Conservation (phyloP, 2,113 vertebrate genomes). For the Pomatostomus ruficeps region DNA sequence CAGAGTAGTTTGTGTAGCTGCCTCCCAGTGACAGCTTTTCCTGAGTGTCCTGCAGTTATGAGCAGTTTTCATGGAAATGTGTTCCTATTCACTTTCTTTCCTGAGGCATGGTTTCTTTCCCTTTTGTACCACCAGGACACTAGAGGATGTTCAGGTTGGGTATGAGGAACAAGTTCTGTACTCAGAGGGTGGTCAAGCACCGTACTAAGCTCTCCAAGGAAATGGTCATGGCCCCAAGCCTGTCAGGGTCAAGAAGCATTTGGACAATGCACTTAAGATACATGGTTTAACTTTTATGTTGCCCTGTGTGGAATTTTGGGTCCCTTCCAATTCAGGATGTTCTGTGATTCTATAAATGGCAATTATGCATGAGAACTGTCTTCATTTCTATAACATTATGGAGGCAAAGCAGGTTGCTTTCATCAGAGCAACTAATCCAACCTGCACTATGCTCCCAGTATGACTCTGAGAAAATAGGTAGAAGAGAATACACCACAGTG, state of each 20-base stretch:
- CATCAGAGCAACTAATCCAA: background rate
- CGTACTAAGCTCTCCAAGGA: background rate
- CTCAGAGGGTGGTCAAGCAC: background rate
- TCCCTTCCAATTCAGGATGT: background rate
- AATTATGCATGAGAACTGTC: accelerated
- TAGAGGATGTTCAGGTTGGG: background rate
- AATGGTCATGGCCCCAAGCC: background rate
- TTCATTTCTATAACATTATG: background rate
- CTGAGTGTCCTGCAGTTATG: background rate
- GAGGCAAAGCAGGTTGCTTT: background rate
- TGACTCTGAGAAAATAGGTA: background rate
- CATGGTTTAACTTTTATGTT: background rate
- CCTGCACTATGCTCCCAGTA: background rate
- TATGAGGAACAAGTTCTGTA: background rate
- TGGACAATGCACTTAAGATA: background rate
- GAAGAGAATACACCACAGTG: background rate
- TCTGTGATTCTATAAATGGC: background rate
- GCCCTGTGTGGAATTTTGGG: background rate
- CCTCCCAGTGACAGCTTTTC: background rate
- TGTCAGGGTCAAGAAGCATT: background rate
- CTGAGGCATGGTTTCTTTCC: background rate
- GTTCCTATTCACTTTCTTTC: background rate
- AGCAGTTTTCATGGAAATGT: background rate
- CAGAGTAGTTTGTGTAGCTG: background rate
- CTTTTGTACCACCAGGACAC: background rate